phyloP scores from a whole-genome alignment of 2,113 vertebrate species.

The Proteles cristata region DNA sequence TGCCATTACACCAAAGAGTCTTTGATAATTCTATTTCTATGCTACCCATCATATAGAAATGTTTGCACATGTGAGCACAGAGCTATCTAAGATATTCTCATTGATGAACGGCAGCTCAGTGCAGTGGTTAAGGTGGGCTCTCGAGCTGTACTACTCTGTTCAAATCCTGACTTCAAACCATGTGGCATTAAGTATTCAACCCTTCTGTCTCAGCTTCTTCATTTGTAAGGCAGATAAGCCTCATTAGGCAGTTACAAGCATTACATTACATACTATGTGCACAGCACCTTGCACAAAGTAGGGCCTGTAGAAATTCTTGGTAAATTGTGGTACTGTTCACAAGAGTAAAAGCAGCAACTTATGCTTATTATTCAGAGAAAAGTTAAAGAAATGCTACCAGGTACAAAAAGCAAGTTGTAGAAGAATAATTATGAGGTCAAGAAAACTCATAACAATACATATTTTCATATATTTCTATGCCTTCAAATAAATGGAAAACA shows the following conservation, averaged over 20 bases:
- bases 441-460: background rate
- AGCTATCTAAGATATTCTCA: background rate
- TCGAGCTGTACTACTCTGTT: background rate
- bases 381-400: background rate
- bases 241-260: background rate
- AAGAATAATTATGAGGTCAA: background rate
- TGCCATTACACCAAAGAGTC: background rate
- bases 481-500: background rate
- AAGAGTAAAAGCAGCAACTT: background rate
- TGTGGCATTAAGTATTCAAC: background rate
- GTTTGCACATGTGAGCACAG: background rate
- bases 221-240: background rate
- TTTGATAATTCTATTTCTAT: background rate
- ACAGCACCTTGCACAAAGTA: background rate
- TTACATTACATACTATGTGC: background rate
- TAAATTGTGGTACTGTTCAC: background rate
- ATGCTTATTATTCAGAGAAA: background rate
- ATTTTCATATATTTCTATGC: background rate
- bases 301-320: background rate
- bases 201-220: background rate
- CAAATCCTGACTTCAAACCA: background rate
- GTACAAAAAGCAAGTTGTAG: background rate
- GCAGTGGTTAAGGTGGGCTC: background rate
- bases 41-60: background rate
- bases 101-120: background rate